Evolutionary conservation across 2,113 vertebrate genomes (phyloP).

Genomic region (Charadrius vociferus): DNA sequence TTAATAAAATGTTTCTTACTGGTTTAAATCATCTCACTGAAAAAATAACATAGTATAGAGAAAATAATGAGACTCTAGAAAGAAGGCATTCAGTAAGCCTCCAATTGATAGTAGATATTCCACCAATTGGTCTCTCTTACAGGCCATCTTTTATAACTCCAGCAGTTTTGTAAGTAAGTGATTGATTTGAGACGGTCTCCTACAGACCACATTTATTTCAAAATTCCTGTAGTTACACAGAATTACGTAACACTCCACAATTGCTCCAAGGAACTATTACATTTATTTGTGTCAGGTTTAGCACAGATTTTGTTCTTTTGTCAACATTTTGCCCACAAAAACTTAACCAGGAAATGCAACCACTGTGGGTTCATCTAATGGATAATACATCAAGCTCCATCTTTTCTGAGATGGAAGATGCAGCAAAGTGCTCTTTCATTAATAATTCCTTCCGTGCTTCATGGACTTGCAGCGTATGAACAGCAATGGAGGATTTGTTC

Average conservation of each 20-base stretch:
- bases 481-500: not conserved
- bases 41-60: not conserved
- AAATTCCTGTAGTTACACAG: constrained; percentile 26
- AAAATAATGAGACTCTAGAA: not conserved
- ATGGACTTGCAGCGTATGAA: not conserved
- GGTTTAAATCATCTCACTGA: not conserved
- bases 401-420: not conserved
- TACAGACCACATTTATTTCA: constrained; percentile 25
- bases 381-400: not conserved
- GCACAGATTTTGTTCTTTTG: not conserved
- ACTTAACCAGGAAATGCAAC: not conserved
- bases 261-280: constrained; percentile 9
- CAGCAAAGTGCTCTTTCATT: not conserved
- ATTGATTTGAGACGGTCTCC: not conserved
- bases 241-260: constrained; percentile 15
- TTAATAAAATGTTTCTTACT: not conserved
- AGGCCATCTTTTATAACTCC: not conserved
- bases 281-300: constrained; percentile 24
- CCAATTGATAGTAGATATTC: not conserved
- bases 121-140: not conserved
- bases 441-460: not conserved
- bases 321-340: not conserved
- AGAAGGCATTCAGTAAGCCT: not conserved
- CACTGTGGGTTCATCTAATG: not conserved
- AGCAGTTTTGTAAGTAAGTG: not conserved